Conservation (phyloP, 2,797 vertebrate genomes). For the Emydoidea blandingii region DNA sequence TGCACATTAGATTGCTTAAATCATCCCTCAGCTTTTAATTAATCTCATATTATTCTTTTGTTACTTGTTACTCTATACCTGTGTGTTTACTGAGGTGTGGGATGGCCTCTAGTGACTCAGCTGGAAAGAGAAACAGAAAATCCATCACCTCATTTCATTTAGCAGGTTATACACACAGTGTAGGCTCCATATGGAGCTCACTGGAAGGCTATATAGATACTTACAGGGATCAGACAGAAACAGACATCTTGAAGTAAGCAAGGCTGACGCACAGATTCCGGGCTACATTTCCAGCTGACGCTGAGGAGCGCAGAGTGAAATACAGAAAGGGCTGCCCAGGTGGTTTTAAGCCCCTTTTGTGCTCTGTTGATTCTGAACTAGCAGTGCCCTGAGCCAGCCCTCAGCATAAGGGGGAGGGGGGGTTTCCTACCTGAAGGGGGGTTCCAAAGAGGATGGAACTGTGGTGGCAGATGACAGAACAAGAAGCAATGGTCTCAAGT, state of each 20-base stretch:
- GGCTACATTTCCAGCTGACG: background rate
- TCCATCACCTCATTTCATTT: background rate
- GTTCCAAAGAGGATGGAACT: no score
- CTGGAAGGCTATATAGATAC: background rate
- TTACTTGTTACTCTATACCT: background rate
- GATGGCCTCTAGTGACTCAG: constrained; percentile 63
- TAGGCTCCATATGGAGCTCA: background rate
- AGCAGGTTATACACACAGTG: background rate
- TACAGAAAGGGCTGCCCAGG: background rate
- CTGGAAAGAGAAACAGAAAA: background rate
- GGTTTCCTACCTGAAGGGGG: no score
- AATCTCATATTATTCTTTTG: background rate
- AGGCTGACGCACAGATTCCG: background rate
- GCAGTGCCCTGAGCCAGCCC: background rate
- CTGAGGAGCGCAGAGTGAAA: background rate
- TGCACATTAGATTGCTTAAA: background rate
- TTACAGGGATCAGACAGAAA: background rate
- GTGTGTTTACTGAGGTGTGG: constrained; percentile 42
- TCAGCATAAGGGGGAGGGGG: background rate
- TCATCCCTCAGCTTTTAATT: background rate
- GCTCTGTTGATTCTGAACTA: background rate
- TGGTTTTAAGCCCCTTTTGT: background rate
- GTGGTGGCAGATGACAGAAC: no score
- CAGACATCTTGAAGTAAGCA: background rate
- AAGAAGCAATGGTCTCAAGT: no score